Conservation (phyloP, 2,888 invertebrate species). For the Drosophila limbata region DNA sequence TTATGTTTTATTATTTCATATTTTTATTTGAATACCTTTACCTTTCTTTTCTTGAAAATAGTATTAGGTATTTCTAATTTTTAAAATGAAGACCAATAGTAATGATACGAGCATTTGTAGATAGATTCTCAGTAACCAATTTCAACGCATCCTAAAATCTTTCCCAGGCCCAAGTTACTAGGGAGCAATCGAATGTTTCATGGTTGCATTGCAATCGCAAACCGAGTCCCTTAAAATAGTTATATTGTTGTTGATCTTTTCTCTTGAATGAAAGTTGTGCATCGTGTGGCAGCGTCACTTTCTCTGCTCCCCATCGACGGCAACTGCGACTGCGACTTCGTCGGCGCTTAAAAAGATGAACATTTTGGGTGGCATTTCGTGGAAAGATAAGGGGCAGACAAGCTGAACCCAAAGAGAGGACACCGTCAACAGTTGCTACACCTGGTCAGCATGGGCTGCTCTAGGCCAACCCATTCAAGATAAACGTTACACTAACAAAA, state of each 20-base stretch:
- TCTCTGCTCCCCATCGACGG: conserved; percentile 43
- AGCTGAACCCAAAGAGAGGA: conserved; percentile 24
- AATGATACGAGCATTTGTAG: neutral
- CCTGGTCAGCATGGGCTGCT: conserved; percentile 34
- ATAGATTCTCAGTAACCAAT: neutral
- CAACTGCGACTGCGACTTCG: neutral
- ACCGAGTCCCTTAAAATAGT: conserved; percentile 21
- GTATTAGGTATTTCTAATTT: neutral
- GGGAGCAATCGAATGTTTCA: neutral
- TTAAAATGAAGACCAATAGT: neutral
- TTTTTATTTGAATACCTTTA: too few relatives aligned
- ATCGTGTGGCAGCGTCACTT: conserved; percentile 42
- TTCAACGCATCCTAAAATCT: conserved; percentile 4
- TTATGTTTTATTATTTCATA: too few relatives aligned
- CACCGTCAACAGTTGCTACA: conserved; percentile 23
- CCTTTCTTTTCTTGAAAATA: too few relatives aligned
- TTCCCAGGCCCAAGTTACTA: conserved; percentile 27
- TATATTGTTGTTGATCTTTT: conserved; percentile 33
- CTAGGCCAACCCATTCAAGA: conserved; percentile 52
- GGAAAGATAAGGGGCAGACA: conserved; percentile 66
- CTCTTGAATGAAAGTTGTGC: conserved; percentile 60
- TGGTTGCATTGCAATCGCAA: conserved; percentile 23
- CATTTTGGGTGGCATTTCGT: conserved; percentile 76
- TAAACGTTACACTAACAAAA: conserved; percentile 55
- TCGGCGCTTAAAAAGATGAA: conserved; percentile 64